Conservation (phyloP, 2,888 invertebrate species). For the Amphipoea oculea region DNA sequence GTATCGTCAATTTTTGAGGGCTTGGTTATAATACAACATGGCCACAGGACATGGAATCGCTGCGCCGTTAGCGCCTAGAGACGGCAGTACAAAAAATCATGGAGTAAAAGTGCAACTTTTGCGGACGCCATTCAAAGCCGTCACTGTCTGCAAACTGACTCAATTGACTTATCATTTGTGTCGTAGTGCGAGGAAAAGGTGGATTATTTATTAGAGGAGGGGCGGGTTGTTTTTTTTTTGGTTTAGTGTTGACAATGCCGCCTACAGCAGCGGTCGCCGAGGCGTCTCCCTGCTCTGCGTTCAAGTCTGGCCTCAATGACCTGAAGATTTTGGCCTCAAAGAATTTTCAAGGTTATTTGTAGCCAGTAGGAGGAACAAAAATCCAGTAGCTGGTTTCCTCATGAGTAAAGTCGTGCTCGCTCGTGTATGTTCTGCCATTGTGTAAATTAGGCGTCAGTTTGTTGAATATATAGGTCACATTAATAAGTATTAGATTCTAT, state of each 20-base stretch:
- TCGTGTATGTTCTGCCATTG: background rate
- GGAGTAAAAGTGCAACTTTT: background rate
- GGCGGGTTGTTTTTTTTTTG: too few relatives aligned
- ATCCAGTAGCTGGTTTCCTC: background rate
- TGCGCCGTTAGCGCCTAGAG: too few relatives aligned
- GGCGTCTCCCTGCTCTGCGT: background rate
- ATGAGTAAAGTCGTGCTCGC: background rate
- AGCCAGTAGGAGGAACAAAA: too few relatives aligned
- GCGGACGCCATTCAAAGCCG: background rate
- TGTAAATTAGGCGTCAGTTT: slow-evolving; percentile 14
- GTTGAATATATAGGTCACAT: slow-evolving; percentile 36
- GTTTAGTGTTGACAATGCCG: background rate
- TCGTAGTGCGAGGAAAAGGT: background rate
- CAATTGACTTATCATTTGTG: background rate
- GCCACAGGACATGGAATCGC: background rate
- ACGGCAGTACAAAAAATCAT: background rate
- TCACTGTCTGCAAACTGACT: background rate
- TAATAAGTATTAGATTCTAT: slow-evolving; percentile 29
- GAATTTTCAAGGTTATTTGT: background rate
- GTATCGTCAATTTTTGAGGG: background rate
- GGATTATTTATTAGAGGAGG: background rate
- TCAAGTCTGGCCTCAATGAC: too few relatives aligned
- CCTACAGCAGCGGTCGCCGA: background rate
- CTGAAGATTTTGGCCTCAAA: too few relatives aligned
- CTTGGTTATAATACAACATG: background rate